Conservation (phyloP, 2,113 vertebrate genomes). For the Pomatorhinus ruficollis region DNA sequence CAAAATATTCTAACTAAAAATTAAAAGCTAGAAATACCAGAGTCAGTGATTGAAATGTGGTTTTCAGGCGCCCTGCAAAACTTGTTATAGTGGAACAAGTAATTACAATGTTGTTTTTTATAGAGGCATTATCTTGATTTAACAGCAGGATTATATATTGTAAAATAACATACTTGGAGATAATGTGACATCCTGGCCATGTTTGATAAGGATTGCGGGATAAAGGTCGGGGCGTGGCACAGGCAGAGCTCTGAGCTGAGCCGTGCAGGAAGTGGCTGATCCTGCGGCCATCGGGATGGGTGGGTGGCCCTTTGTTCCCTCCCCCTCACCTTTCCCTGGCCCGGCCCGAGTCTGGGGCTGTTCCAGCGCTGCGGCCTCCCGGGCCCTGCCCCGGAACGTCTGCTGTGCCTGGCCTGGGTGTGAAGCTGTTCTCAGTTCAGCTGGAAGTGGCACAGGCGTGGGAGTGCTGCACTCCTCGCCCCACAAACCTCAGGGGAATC, state of each 20-base stretch:
- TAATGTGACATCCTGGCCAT: neutral
- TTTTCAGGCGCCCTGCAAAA: neutral
- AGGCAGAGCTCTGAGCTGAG: neutral
- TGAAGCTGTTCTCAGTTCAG: neutral
- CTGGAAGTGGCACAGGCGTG: neutral
- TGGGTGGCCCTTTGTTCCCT: neutral
- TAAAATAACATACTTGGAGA: neutral
- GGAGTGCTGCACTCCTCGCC: neutral
- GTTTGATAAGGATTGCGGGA: neutral
- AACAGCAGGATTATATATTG: neutral
- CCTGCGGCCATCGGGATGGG: accelerated
- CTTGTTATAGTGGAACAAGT: neutral
- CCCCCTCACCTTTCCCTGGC: neutral
- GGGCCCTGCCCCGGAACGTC: neutral
- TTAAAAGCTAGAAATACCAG: neutral
- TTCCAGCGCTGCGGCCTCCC: accelerated
- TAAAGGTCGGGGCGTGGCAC: neutral
- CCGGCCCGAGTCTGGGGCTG: accelerated
- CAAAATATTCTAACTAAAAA: neutral
- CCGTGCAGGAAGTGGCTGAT: neutral
- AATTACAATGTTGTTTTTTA: neutral
- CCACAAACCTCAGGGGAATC: neutral
- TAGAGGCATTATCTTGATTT: neutral
- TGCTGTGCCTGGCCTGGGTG: neutral
- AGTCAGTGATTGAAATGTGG: neutral